Base-by-base conservation (phyloP, 2,888 invertebrate genomes). In the Drosophila rubida region DNA sequence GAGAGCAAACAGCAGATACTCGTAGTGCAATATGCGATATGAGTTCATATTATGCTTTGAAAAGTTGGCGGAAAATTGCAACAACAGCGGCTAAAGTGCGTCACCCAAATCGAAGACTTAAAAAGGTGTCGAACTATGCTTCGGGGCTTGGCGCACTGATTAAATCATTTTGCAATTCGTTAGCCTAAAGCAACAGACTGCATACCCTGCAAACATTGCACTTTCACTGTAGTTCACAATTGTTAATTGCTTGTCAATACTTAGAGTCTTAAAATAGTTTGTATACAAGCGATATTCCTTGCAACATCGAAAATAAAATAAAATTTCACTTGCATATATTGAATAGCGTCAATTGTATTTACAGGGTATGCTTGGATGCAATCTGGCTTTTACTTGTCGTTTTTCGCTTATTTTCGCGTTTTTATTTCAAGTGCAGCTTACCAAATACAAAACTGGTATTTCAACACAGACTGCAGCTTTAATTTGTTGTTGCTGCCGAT, bases 361-460 rank as follows among this genome's bases (percentile, higher is more conserved):
- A 6, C 25, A 51, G 69, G 9, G 75, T 54, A 58, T 46, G 8
- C 11, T 6, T 13, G 2, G 6, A 23, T 23, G 19, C 2, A 27
- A 8, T 44, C 11, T 30, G 14, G 7, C 11, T 8, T 23, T 35
- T 35, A 30, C 9, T 46, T 42, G 19, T 27, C 16, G 14, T 32
- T 50, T 41, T 50, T 19, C 32, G 39, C 25, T 51, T 71, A 22
- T 53, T 58, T 49, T 63, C 45, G 57, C 53, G 61, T 50, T 61
- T 69, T 68, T 44, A 67, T 68, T 78, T 69, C 82, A 82, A 85
- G 83, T 87, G 88, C 86, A 85, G 72, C 67, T 75, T 74, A 68
- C 88, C 83, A 85, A 87, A 83, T 82, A 80, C 37, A 88, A 84
- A 84, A 84, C 84, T 78, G 84, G 84, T 80, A 86, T 84, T 84